These are phyloP conservation scores for Gambusia yucatana DNA, from an alignment of 2,797 vertebrate genomes.

Conservation along the genomic window DNA sequence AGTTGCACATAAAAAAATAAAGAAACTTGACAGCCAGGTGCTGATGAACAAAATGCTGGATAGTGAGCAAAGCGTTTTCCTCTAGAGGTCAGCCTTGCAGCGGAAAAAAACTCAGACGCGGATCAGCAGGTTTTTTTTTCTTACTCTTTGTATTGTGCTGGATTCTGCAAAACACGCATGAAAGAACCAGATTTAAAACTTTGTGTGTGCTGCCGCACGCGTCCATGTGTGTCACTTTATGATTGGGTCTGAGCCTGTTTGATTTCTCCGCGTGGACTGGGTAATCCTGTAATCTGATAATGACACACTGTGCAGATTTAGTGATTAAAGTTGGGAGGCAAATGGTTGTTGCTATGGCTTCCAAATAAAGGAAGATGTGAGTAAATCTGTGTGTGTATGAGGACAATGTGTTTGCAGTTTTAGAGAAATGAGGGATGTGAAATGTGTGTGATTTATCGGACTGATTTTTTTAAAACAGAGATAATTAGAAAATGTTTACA, in stretches of 20 bases:
- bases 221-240: constrained; percentile 19
- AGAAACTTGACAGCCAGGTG: neutral
- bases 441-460: neutral
- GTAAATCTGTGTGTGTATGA: constrained; percentile 29
- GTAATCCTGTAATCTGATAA: constrained; percentile 85
- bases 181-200: constrained; percentile 4
- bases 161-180: neutral
- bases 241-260: constrained; percentile 57
- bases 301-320: constrained; percentile 79
- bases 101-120: constrained; percentile 45
- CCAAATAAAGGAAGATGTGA: constrained; percentile 50
- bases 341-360: constrained; percentile 73
- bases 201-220: neutral
- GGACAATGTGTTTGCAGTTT: neutral
- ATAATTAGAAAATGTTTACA: neutral
- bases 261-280: constrained; percentile 72
- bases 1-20: neutral
- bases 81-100: constrained; percentile 62
- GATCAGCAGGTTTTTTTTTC: constrained; percentile 11
- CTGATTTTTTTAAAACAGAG: neutral
- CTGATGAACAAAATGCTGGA: neutral
- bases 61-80: constrained; percentile 8
- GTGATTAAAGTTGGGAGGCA: constrained; percentile 80
- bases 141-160: constrained; percentile 12
- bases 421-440: neutral